Percentiles rank a stretch among this genome's conserved stretches.
Conservation (phyloP, 2,888 invertebrate genomes). For the Temnothorax unifasciatus region DNA sequence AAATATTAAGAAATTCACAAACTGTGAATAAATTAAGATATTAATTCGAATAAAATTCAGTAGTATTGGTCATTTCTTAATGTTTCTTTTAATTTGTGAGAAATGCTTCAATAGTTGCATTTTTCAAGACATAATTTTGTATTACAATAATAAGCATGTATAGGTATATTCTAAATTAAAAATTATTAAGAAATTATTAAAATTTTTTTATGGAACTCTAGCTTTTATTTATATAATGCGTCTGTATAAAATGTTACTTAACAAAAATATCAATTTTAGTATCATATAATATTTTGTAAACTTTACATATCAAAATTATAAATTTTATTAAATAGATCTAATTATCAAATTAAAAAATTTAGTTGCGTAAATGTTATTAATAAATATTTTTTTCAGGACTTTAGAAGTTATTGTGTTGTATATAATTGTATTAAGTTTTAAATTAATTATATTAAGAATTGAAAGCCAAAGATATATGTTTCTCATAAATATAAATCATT, state of each 20-base stretch:
- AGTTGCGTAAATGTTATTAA: not conserved
- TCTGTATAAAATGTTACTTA: too few species aligned
- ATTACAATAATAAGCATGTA: too few species aligned
- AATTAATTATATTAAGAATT: not conserved
- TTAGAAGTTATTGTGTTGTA: not conserved
- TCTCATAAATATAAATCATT: not conserved
- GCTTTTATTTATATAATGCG: too few species aligned
- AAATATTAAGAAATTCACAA: not conserved
- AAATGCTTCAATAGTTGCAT: not conserved
- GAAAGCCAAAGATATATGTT: not conserved
- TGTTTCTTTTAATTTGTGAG: not conserved
- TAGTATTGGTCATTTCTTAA: not conserved
- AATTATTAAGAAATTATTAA: too few species aligned
- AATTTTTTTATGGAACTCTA: too few species aligned
- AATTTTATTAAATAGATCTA: not conserved
- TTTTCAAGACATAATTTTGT: not conserved
- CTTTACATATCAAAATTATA: too few species aligned
- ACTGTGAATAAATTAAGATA: not conserved
- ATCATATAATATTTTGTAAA: too few species aligned
- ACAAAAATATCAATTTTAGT: too few species aligned
- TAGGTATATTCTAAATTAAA: too few species aligned
- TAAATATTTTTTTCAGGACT: not conserved
- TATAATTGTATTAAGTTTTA: not conserved
- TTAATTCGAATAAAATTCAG: not conserved
- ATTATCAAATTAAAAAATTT: not conserved